Evolutionary conservation across 2,888 invertebrate genomes (phyloP), one percentile per base, ranked within the genome.

Genomic region (Eupithecia dodoneata): DNA sequence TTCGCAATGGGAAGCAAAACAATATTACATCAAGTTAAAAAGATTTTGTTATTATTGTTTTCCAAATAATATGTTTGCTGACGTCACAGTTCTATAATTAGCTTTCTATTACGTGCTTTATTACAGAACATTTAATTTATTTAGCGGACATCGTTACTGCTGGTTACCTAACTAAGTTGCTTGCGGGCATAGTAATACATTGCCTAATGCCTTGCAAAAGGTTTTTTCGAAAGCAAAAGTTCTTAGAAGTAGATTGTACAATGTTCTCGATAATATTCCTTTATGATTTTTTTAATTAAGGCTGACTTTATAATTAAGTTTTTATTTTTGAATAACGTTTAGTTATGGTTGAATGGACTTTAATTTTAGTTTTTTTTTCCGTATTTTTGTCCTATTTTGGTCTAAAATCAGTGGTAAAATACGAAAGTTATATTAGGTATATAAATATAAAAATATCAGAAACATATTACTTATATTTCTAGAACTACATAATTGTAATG

Each of bases 171-270:
- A 70, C 47, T 45, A 12, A 18, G 5, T 30, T 47, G 70, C 70
- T 13, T 30, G 45, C 12, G 30, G 45, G 70, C 70, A 70, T 70
- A 30, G 10, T 70, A 70, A 70, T 44, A 44, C 44, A 5, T 72
- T 74, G 67, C 70, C 45, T 18, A 72, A 72, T 72, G 30, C 13
- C 47, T 70, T 70, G 30, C 70, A 30, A 12, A 70, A 70, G 47
- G 42, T 47, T 47, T 49, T 70, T 18, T 18, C 70, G 69, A 69
- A 69, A 45, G 10, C 47, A 47, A n/a, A 70, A 0, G 10, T 70
- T 70, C 70, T 70, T 49, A 70, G 70, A 70, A 30, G 47, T 45
- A n/a, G 18, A 18, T 47, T 70, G 47, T 13, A 45, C 12, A 69
- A 45, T 18, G 69, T 45, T 45, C 15, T 9, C 4, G 15, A 66